phyloP scores from a whole-genome alignment of 2,113 vertebrate genomes.

The Ornithorhynchus anatinus region DNA sequence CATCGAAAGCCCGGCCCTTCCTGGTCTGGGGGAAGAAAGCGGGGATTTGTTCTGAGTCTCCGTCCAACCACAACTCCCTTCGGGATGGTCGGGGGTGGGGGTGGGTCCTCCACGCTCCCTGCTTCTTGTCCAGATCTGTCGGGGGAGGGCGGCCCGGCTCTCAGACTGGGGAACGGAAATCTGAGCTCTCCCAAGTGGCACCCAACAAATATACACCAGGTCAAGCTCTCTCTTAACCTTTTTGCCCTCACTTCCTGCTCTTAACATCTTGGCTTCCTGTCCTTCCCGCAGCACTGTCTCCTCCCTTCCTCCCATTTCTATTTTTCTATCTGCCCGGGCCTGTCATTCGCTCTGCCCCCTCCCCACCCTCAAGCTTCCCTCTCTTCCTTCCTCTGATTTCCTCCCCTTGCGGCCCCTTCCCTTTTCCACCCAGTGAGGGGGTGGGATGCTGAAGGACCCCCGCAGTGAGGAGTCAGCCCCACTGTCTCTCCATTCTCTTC shows the following conservation, averaged over 20 bases:
- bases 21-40: too few relatives aligned
- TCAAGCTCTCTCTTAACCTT: background rate
- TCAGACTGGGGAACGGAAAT: background rate
- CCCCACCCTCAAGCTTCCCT: background rate
- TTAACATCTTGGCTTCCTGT: background rate
- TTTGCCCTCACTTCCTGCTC: background rate
- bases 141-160: background rate
- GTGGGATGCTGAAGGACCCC: background rate
- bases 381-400: background rate
- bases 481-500: too few relatives aligned
- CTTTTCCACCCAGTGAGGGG: slow-evolving; percentile 13
- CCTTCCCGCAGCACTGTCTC: background rate
- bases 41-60: too few relatives aligned
- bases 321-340: too few relatives aligned
- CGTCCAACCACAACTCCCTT: too few relatives aligned
- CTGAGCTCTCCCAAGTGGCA: background rate
- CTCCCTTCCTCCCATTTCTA: slow-evolving; percentile 8
- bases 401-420: background rate
- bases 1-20: too few relatives aligned
- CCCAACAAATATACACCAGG: background rate
- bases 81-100: too few relatives aligned
- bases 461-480: background rate
- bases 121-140: too few relatives aligned
- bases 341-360: accelerated
- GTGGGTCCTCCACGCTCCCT: too few relatives aligned